Percentiles rank a stretch among this genome's conserved stretches.
These are phyloP conservation scores for Malthinus seriepunctatus DNA, from an alignment of 2,888 invertebrate genomes.

Conservation along the genomic window DNA sequence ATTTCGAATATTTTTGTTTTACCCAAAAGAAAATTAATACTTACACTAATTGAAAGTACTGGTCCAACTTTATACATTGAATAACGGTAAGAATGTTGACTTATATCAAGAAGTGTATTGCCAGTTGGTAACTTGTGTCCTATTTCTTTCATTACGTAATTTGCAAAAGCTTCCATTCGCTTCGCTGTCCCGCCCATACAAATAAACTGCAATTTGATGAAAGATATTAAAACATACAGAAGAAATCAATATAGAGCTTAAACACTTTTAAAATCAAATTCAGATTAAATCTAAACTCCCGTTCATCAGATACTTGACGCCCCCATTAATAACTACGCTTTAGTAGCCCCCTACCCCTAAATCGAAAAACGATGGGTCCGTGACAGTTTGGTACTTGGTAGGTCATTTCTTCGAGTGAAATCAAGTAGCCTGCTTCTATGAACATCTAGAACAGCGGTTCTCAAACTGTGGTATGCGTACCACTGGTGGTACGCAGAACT, in stretches of 20 bases:
- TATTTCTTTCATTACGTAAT: constrained; percentile 88
- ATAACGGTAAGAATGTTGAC: constrained; percentile 89
- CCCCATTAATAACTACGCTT: too few species aligned
- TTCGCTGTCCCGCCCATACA: constrained; percentile 96
- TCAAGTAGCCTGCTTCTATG: too few species aligned
- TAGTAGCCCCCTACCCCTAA: too few species aligned
- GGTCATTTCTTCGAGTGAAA: too few species aligned
- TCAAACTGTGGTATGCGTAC: too few species aligned
- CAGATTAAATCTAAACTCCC: too few species aligned
- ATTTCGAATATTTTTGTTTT: neutral
- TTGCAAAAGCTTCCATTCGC: constrained; percentile 91
- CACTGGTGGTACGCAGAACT: too few species aligned
- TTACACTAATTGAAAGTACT: constrained; percentile 81
- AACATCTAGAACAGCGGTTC: too few species aligned
- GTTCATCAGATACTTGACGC: too few species aligned
- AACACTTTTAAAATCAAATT: too few species aligned
- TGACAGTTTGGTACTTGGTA: too few species aligned
- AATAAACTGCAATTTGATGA: constrained; percentile 74
- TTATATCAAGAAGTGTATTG: constrained; percentile 85
- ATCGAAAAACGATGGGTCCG: too few species aligned
- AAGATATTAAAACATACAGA: neutral
- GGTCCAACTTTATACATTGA: constrained; percentile 96
- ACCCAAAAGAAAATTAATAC: constrained; percentile 48
- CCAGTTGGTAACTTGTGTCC: constrained; percentile 88
- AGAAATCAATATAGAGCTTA: neutral